Evolutionary conservation across 92 coral and sea anemone genomes (phyloP), one percentile per base, ranked within the genome.

Genomic region (Zoanthus sansibaricus): DNA sequence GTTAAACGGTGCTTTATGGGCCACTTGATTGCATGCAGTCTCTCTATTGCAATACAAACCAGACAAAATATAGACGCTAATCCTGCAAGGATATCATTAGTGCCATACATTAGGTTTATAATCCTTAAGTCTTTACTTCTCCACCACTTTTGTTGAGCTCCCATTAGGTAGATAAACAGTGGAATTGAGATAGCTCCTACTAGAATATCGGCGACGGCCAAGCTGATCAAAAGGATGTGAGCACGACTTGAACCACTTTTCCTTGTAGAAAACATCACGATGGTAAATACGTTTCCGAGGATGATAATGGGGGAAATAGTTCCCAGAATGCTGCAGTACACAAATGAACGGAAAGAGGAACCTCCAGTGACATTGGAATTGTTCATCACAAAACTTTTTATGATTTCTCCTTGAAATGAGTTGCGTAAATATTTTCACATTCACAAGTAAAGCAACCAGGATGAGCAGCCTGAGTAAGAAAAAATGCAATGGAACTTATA

Each of bases 321-420:
- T 6, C 78, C 78, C 78, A 74, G n/a, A 46, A 74, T 74, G 47
- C 78, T n/a, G 78, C 78, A 33, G 5, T 46, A 74, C 56, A 74
- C 33, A n/a, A 74, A 16, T n/a, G 10, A 25, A 6, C 42, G 42
- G 3, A 37, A 37, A 37, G 49, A 45, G 15, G 14, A 7, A 44
- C 49, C 10, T 33, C 7, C 78, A 46, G 78, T 10, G 18, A 54
- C 17, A 45, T 1, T 45, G 14, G 33, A 37, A 37, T 37, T 37
- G 42, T 37, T 37, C 42, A 37, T 37, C 42, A 37, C 42, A 37
- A 37, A 37, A 37, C 42, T 2, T 37, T 37, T 37, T 37, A 37
- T 37, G 2, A 37, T 37, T 37, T 37, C 42, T 37, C 42, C 42
- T 37, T 37, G 42, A 37, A 37, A 4, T 37, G 42, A 37, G 42